Conservation (phyloP, 1,140 invertebrate species). For the Oedothorax gibbosus region DNA sequence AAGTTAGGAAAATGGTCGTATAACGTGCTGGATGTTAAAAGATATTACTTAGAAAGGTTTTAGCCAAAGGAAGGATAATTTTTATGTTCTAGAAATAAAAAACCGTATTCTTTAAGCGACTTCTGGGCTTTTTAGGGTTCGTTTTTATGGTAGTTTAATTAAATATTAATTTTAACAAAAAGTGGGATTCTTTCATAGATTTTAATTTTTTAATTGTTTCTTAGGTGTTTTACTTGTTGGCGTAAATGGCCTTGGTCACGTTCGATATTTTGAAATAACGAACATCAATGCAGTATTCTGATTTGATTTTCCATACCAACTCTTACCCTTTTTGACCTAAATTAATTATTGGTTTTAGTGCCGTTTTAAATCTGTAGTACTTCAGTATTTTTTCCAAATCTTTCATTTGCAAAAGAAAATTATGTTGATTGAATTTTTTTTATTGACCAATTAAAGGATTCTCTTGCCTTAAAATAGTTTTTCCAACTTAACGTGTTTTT, state of each 20-base stretch:
- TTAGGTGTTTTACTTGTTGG: conserved; percentile 35
- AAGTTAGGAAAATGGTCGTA: conserved; percentile 56
- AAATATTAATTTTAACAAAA: conserved; percentile 60
- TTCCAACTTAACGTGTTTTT: no score
- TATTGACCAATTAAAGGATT: no score
- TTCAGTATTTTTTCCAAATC: no score
- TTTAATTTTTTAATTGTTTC: conserved; percentile 52
- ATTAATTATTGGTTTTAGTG: no score
- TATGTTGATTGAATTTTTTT: no score
- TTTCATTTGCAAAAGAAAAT: no score
- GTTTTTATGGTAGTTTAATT: conserved; percentile 56
- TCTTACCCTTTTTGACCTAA: no score
- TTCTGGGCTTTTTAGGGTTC: conserved; percentile 9
- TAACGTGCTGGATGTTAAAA: conserved; percentile 30
- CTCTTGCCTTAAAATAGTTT: no score
- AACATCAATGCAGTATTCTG: not conserved
- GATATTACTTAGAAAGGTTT: conserved; percentile 47
- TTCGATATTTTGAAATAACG: not conserved
- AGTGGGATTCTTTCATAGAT: conserved; percentile 46
- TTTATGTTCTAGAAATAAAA: conserved; percentile 39
- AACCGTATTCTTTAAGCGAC: conserved; percentile 13
- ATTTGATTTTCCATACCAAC: no score
- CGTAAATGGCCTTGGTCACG: conserved; percentile 47
- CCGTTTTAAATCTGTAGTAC: no score
- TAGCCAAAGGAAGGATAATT: conserved; percentile 40